These are phyloP conservation scores for Margarornis squamiger DNA, from an alignment of 2,797 vertebrate species.

Conservation along the genomic window DNA sequence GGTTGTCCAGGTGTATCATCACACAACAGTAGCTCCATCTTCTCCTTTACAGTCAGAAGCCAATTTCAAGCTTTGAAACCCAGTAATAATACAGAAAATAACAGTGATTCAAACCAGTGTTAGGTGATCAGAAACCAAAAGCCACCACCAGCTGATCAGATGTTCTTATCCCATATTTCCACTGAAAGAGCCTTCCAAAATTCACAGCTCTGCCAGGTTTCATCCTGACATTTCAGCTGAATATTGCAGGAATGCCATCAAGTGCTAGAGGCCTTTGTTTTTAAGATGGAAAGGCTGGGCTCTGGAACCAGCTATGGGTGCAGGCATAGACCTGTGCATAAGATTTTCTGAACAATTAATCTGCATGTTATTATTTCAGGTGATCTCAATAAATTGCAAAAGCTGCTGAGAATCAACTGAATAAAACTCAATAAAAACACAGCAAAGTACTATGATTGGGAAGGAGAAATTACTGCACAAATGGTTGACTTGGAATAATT, in stretches of 20 bases:
- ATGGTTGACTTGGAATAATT: background rate
- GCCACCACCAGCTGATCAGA: slow-evolving; percentile 62
- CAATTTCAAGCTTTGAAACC: background rate
- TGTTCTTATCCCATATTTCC: slow-evolving; percentile 41
- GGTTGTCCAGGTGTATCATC: background rate
- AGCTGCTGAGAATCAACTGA: slow-evolving; percentile 39
- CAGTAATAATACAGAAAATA: background rate
- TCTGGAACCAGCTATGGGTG: background rate
- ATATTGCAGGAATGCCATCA: slow-evolving; percentile 31
- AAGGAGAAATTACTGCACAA: slow-evolving; percentile 10
- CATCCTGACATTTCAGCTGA: slow-evolving; percentile 56
- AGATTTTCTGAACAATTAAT: slow-evolving; percentile 58
- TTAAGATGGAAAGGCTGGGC: slow-evolving; percentile 15
- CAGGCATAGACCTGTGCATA: slow-evolving; percentile 39
- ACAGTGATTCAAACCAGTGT: background rate
- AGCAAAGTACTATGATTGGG: background rate
- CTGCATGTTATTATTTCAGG: background rate
- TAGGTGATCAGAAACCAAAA: slow-evolving; percentile 18
- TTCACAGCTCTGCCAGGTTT: slow-evolving; percentile 29
- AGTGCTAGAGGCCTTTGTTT: slow-evolving; percentile 44
- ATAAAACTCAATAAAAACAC: slow-evolving; percentile 49
- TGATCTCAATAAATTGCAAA: slow-evolving; percentile 53
- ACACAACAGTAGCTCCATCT: background rate
- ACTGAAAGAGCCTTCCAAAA: slow-evolving; percentile 40
- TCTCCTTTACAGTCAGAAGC: background rate